These are phyloP conservation scores for Andrena chrysosceles DNA, from an alignment of 2,888 invertebrate genomes.

Conservation along the genomic window DNA sequence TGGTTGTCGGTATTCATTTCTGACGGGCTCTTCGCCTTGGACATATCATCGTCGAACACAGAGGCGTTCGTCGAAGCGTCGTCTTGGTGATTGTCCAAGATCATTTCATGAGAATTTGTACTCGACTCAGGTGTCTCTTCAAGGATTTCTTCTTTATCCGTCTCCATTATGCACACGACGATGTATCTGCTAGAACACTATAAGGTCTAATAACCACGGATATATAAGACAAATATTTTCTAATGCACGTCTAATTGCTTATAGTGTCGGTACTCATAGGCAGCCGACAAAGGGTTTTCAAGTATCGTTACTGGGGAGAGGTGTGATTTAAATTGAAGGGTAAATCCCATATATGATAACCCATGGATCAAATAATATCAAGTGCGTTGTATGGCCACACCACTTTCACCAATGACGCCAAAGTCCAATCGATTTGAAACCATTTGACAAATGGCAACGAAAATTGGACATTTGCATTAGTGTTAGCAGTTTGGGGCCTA, in stretches of 20 bases:
- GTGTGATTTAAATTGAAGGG: conserved; percentile 52
- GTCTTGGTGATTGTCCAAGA: conserved; percentile 17
- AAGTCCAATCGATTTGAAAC: conserved; percentile 83
- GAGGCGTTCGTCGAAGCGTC: background rate
- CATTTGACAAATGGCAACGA: conserved; percentile 78
- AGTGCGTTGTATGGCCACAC: conserved; percentile 81
- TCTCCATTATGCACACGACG: conserved; percentile 56
- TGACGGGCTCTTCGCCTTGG: background rate
- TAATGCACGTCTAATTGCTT: conserved; percentile 18
- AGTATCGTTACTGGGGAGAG: conserved; percentile 37
- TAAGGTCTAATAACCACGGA: conserved; percentile 43
- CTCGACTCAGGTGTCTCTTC: conserved; percentile 23
- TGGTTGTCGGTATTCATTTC: conserved; percentile 46
- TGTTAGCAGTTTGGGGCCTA: conserved; percentile 82
- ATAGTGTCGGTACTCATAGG: conserved; percentile 30
- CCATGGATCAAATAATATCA: conserved; percentile 69
- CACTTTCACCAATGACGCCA: conserved; percentile 84
- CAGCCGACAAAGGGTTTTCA: conserved; percentile 34
- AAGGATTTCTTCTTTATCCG: conserved; percentile 50
- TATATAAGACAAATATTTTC: conserved; percentile 10
- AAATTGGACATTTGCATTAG: conserved; percentile 85
- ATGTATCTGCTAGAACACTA: conserved; percentile 67
- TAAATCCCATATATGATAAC: conserved; percentile 57
- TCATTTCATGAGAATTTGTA: conserved; percentile 21
- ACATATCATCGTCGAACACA: background rate